Evolutionary conservation across 2,797 vertebrate species (phyloP), one percentile per base, ranked within the genome.

Genomic region (Phoxinus dragarum): DNA sequence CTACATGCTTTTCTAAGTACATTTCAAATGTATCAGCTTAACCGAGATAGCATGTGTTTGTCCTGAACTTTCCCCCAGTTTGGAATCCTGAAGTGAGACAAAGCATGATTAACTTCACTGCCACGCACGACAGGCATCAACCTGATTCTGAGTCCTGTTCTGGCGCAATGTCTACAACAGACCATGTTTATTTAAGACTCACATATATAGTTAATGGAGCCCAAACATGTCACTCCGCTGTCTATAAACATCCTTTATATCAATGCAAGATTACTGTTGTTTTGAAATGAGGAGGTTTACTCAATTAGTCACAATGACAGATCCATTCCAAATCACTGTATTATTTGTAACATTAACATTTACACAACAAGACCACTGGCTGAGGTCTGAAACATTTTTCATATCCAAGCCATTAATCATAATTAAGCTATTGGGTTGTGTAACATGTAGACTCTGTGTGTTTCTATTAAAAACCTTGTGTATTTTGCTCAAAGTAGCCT

Each of bases 291-390:
- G 66, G 40, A 64, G 83, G 38, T 56, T 72, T 79, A 54, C 74
- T 84, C 44, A 42, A 68, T 68, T 64, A 77, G 49, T 54, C 73
- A 77, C 1, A 7, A 44, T 71, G 83, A 85, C 83, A 85, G 75
- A 72, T 79, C 56, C 52, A 79, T 85, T 64, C 52, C 16, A 34
- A 80, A 49, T 52, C 82, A 84, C n/a, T 31, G 73, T 75, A 84
- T 76, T 84, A 84, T 84, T 84, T 79, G 67, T 85, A 85, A 71
- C 75, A 72, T 85, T 85, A 66, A 74, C 56, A 80, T 64, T 73
- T 73, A 80, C 42, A 80, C 73, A 84, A 38, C 27, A 84, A 68
- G 34, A 68, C 27, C 68, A 80, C 77, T 47, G 67, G 42, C 14
- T 80, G 66, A 27, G 23, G 38, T 73, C 76, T 79, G 40, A 64